phyloP scores from a whole-genome alignment of 2,888 invertebrate genomes.

The Zootermopsis nevadensis region DNA sequence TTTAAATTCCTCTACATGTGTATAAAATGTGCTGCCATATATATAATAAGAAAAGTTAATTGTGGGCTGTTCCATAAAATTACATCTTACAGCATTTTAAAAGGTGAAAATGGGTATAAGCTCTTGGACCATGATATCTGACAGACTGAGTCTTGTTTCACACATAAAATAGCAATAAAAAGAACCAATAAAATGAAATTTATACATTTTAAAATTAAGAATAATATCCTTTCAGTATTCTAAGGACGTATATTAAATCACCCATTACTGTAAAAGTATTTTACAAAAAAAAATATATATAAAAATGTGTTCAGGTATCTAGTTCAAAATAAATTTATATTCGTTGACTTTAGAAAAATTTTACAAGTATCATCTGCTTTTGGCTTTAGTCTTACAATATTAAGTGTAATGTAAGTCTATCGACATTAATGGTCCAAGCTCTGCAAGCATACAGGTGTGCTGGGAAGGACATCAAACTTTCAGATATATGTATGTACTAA shows the following conservation, averaged over 20 bases:
- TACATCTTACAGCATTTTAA: constrained; percentile 21
- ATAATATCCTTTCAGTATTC: no score
- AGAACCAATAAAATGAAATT: background rate
- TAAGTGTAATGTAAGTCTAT: background rate
- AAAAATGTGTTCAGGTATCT: background rate
- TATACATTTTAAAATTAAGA: background rate
- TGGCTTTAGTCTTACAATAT: background rate
- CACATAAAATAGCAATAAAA: background rate
- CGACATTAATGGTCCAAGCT: background rate
- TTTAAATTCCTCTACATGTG: constrained; percentile 40
- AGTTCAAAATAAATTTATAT: background rate
- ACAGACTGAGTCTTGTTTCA: background rate
- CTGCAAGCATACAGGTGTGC: background rate
- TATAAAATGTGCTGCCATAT: constrained; percentile 48
- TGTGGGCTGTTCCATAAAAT: constrained; percentile 38
- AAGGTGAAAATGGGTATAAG: constrained; percentile 6
- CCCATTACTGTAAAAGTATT: background rate
- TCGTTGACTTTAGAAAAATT: background rate
- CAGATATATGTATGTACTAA: background rate
- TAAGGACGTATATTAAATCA: background rate
- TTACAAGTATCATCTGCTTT: background rate
- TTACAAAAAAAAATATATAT: background rate
- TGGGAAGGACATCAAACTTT: background rate
- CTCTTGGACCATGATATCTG: background rate
- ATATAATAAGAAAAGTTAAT: constrained; percentile 38